Conservation (phyloP, 2,797 vertebrate species). For the Lagocephalus sceleratus region DNA sequence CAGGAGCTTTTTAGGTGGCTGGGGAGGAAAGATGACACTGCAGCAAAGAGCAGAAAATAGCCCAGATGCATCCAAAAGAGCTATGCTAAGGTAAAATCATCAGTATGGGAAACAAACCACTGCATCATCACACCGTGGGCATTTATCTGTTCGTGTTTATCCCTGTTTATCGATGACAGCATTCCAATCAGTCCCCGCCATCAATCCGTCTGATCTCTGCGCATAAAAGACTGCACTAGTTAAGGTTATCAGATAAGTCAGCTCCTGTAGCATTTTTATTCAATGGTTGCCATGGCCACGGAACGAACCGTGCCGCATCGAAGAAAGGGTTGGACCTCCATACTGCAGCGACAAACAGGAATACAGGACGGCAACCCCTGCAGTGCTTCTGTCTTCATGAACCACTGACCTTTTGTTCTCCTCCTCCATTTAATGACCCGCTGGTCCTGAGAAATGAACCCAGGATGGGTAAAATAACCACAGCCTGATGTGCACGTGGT, state of each 20-base stretch:
- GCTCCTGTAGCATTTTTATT: not conserved
- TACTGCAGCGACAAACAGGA: not conserved
- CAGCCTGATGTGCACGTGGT: constrained; percentile 22
- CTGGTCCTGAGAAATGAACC: constrained; percentile 4
- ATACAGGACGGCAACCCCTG: not conserved
- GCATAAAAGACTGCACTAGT: not conserved
- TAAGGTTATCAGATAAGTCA: constrained; percentile 3
- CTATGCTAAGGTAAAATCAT: too few relatives aligned
- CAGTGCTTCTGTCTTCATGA: not conserved
- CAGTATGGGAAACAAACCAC: too few relatives aligned
- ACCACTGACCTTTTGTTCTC: not conserved
- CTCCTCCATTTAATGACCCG: constrained; percentile 9
- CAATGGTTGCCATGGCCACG: constrained; percentile 10
- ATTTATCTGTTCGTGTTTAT: too few relatives aligned
- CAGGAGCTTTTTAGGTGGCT: too few relatives aligned
- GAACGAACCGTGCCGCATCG: not conserved
- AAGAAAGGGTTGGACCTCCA: not conserved
- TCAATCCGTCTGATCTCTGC: not conserved
- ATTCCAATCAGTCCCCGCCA: not conserved
- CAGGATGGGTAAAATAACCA: constrained; percentile 18
- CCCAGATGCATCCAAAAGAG: too few relatives aligned
- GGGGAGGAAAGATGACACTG: too few relatives aligned
- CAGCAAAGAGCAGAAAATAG: too few relatives aligned
- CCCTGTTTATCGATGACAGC: not conserved
- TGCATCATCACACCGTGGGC: too few relatives aligned